A percentile compares a stretch with the other conserved stretches of the same genome.
Evolutionary conservation across 2,113 vertebrate genomes (phyloP).

Genomic region (Conger conger): DNA sequence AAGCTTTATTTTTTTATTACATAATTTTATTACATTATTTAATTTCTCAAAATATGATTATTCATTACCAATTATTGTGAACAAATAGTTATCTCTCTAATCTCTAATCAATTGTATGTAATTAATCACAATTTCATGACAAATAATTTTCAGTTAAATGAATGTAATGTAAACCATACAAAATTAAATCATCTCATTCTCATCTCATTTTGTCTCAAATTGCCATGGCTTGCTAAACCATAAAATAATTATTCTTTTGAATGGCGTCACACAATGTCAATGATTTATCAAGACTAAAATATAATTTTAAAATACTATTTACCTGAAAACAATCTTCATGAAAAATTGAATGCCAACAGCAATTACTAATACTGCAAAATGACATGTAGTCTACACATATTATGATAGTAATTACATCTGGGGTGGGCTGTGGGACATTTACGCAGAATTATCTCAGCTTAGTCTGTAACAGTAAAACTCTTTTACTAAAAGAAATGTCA

Average conservation of each 20-base stretch:
- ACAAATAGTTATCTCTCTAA: slow-evolving; percentile 89
- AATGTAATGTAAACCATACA: background rate
- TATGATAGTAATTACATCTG: too few relatives aligned
- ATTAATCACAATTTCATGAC: slow-evolving; percentile 67
- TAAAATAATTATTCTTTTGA: background rate
- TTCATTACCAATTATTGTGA: slow-evolving; percentile 74
- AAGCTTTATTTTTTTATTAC: slow-evolving; percentile 71
- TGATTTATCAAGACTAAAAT: background rate
- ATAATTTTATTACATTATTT: slow-evolving; percentile 28
- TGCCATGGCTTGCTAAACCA: background rate
- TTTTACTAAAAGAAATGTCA: too few relatives aligned
- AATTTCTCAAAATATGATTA: slow-evolving; percentile 56
- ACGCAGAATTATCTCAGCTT: slow-evolving; percentile 11
- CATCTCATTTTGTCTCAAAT: background rate
- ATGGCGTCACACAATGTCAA: background rate
- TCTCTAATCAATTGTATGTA: slow-evolving; percentile 96
- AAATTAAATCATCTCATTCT: background rate
- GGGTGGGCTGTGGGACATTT: background rate
- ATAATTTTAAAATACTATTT: background rate
- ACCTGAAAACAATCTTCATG: background rate
- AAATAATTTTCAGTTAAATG: background rate
- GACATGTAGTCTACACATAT: background rate
- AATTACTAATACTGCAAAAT: background rate
- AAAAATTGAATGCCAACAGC: background rate
- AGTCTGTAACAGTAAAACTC: too few relatives aligned